phyloP scores from a whole-genome alignment of 2,888 invertebrate genomes.

The Drosophila kambysellisi region DNA sequence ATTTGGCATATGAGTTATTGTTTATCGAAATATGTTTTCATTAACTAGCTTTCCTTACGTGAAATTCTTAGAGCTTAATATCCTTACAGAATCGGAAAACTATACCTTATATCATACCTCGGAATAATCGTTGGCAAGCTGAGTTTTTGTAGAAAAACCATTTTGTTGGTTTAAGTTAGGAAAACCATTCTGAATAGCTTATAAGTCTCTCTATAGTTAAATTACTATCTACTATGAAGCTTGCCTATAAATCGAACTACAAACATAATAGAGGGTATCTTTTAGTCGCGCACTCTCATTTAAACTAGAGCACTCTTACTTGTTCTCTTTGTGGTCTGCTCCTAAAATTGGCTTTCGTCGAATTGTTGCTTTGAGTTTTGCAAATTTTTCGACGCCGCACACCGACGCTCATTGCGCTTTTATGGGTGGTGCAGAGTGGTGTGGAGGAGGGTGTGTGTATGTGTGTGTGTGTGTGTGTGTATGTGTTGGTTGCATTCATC shows the following conservation, averaged over 20 bases:
- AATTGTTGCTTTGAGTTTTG: conserved; percentile 81
- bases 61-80: not conserved
- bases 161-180: not conserved
- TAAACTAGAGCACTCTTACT: not conserved
- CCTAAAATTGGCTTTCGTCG: conserved; percentile 76
- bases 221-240: not conserved
- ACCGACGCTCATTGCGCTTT: conserved; percentile 68
- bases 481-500: conserved; percentile 64
- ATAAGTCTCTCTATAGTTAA: not conserved
- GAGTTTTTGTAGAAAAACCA: too few relatives aligned
- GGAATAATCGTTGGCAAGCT: too few relatives aligned
- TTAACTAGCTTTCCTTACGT: not conserved
- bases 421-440: conserved; percentile 37
- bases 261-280: not conserved
- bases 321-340: conserved; percentile 46
- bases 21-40: not conserved
- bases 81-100: not conserved
- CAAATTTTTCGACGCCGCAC: conserved; percentile 71
- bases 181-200: not conserved
- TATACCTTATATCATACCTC: too few relatives aligned
- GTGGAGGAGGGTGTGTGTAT: not conserved
- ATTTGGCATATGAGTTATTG: too few relatives aligned
- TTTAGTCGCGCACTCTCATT: not conserved
- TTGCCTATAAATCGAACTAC: not conserved
- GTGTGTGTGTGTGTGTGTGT: not conserved